These are phyloP conservation scores for Crypturellus tataupa DNA, from an alignment of 2,797 vertebrate genomes.

Conservation along the genomic window DNA sequence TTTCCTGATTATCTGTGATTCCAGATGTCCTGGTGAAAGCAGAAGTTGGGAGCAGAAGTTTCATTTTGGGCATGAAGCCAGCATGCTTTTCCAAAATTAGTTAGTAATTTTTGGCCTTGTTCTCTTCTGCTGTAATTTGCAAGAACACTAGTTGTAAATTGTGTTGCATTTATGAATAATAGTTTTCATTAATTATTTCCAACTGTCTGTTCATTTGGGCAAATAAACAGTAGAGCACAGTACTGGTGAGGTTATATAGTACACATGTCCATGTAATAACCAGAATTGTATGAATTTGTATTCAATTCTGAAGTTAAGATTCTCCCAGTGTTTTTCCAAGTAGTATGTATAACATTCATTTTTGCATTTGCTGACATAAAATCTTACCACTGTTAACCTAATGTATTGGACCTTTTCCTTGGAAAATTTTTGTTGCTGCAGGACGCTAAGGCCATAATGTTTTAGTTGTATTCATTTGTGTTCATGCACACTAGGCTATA, in stretches of 20 bases:
- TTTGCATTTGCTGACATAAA: neutral
- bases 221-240: neutral
- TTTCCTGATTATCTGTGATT: conserved; percentile 50
- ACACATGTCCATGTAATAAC: neutral
- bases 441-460: fast-evolving
- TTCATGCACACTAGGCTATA: conserved; percentile 20
- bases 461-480: conserved; percentile 42
- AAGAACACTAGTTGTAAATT: neutral
- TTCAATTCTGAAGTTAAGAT: neutral
- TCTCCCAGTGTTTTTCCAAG: neutral
- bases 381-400: neutral
- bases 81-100: neutral
- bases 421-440: neutral
- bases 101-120: neutral
- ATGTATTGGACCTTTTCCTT: neutral
- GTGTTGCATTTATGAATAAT: neutral
- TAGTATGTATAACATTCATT: neutral
- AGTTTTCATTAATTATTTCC: neutral
- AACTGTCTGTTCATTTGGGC: neutral
- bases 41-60: neutral
- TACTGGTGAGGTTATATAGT: neutral
- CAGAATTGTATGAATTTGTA: neutral
- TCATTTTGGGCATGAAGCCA: neutral
- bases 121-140: neutral
- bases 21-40: conserved; percentile 5